phyloP scores from a whole-genome alignment of 2,797 vertebrate species.

The Anableps anableps region DNA sequence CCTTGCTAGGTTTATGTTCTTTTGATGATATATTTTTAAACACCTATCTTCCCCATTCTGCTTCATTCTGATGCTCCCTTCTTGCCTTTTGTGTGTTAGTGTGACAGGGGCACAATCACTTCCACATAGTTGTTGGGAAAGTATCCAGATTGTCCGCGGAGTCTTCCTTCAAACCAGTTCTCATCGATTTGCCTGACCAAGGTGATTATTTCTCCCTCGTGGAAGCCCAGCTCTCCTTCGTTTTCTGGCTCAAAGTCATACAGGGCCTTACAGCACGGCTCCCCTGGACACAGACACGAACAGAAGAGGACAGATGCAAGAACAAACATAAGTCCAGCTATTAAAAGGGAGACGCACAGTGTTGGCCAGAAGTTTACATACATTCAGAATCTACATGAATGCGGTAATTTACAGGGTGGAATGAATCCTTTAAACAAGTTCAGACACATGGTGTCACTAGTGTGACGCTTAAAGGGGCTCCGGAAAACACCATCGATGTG shows the following conservation, averaged over 20 bases:
- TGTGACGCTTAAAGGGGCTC: conserved; percentile 27
- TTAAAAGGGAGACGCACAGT: background rate
- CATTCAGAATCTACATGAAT: background rate
- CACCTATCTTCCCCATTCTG: conserved; percentile 1
- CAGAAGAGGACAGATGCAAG: background rate
- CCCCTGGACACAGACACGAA: conserved; percentile 72
- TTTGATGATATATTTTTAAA: conserved; percentile 18
- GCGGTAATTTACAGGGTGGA: too few relatives aligned
- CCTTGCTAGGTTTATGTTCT: conserved; percentile 41
- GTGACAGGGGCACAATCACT: conserved; percentile 89
- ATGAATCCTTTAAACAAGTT: conserved; percentile 4
- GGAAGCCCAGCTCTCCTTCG: conserved; percentile 92
- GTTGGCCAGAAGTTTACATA: background rate
- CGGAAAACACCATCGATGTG: conserved; percentile 7
- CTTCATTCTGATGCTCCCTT: background rate
- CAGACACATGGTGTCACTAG: conserved; percentile 10
- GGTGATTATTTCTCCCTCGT: conserved; percentile 93
- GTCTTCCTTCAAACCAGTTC: conserved; percentile 95
- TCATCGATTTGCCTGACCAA: conserved; percentile 94
- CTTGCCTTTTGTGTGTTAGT: conserved; percentile 71
- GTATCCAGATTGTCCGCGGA: conserved; percentile 89
- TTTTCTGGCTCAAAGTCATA: conserved; percentile 98
- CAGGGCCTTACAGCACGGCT: conserved; percentile 92
- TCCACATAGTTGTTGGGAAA: conserved; percentile 98
- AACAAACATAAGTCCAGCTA: conserved; percentile 1